A percentile compares a stretch with the other conserved stretches of the same genome.
Evolutionary conservation across 2,797 vertebrate genomes (phyloP).

Genomic region (Sphenopsis melanotis): DNA sequence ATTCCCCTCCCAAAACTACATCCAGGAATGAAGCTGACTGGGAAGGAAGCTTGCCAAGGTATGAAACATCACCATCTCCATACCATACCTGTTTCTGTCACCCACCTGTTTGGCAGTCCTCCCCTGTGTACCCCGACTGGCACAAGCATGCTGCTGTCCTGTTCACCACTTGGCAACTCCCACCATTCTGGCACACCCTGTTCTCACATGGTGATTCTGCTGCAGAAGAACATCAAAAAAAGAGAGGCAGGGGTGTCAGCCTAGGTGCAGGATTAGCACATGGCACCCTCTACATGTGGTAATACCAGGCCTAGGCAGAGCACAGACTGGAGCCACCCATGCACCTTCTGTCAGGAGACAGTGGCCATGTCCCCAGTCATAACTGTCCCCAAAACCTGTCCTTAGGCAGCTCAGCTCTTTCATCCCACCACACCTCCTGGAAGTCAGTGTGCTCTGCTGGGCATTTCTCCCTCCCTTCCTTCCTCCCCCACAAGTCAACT

Average conservation of each 20-base stretch:
- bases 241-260: accelerated
- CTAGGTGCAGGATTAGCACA: accelerated
- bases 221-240: neutral
- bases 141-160: slow-evolving; percentile 62
- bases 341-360: neutral
- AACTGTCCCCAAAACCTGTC: neutral
- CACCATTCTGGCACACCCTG: slow-evolving; percentile 69
- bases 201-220: slow-evolving; percentile 69
- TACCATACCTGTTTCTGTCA: neutral
- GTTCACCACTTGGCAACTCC: slow-evolving; percentile 60
- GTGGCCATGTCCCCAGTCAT: accelerated
- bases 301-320: neutral
- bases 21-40: neutral
- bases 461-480: neutral
- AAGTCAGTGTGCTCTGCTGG: neutral
- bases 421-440: neutral
- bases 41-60: neutral
- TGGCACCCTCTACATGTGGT: accelerated
- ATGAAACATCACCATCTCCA: neutral
- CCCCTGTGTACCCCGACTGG: slow-evolving; percentile 63
- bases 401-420: neutral
- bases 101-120: slow-evolving; percentile 72
- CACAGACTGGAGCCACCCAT: neutral
- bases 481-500: neutral
- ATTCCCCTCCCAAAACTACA: neutral